These are phyloP conservation scores for Dipodomys ordii DNA, from an alignment of 2,113 vertebrate genomes.

Conservation along the genomic window DNA sequence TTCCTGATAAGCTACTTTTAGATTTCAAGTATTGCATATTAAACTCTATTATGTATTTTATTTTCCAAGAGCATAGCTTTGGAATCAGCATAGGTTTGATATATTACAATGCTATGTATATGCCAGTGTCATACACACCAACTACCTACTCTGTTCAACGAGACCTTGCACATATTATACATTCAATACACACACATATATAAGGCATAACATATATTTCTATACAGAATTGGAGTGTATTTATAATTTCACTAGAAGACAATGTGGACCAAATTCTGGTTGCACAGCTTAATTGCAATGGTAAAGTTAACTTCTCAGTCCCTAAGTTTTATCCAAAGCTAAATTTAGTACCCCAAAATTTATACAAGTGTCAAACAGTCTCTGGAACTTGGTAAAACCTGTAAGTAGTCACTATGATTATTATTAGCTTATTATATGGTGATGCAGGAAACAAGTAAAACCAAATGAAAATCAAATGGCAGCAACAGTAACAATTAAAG, in stretches of 20 bases:
- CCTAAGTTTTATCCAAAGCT: neutral
- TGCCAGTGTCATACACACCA: neutral
- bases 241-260: neutral
- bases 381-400: conserved; percentile 29
- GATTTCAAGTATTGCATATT: conserved; percentile 19
- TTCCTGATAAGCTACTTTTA: neutral
- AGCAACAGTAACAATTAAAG: conserved; percentile 79
- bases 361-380: conserved; percentile 45
- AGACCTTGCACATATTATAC: neutral
- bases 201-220: neutral
- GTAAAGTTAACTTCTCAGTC: neutral
- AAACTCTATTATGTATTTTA: neutral
- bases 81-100: neutral
- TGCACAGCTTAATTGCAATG: neutral
- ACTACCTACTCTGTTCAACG: conserved; percentile 21
- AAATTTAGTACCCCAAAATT: neutral
- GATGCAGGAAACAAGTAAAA: conserved; percentile 52
- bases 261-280: neutral
- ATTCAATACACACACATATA: neutral
- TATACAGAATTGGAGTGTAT: neutral
- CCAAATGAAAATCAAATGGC: conserved; percentile 78
- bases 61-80: neutral
- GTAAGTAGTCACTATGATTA: conserved; percentile 42
- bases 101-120: neutral
- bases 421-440: conserved; percentile 27